Conservation (phyloP, 1,140 invertebrate genomes). For the Aethina tumida region DNA sequence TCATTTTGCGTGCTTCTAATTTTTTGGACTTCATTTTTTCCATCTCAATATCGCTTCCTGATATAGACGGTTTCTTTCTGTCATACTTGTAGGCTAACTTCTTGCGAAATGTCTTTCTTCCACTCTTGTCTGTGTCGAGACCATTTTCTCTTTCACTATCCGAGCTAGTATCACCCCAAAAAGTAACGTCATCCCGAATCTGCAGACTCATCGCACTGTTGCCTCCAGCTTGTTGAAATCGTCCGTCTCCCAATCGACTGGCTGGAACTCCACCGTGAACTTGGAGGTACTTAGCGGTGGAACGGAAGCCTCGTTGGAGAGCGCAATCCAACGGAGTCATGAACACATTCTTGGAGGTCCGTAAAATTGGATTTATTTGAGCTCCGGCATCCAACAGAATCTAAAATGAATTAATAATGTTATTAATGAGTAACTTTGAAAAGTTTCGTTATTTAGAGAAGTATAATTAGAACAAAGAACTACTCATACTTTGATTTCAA, state of each 20-base stretch:
- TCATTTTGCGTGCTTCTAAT: slow-evolving; percentile 8
- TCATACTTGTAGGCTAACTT: slow-evolving; percentile 22
- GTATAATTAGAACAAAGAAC: no score
- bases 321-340: slow-evolving; percentile 89
- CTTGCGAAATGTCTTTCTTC: slow-evolving; percentile 17
- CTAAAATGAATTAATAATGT: no score
- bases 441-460: no score
- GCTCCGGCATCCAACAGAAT: slow-evolving; percentile 71
- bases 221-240: slow-evolving; percentile 6
- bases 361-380: slow-evolving; percentile 71
- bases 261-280: slow-evolving; percentile 79
- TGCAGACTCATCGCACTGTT: slow-evolving; percentile 22
- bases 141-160: slow-evolving; percentile 27
- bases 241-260: slow-evolving; percentile 43
- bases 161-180: slow-evolving; percentile 26
- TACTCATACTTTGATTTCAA: no score
- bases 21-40: slow-evolving; percentile 8
- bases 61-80: slow-evolving; percentile 17
- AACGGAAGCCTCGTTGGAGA: slow-evolving; percentile 69
- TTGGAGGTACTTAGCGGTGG: slow-evolving; percentile 87
- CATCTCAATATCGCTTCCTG: slow-evolving; percentile 19
- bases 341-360: slow-evolving; percentile 68
- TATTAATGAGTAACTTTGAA: no score
- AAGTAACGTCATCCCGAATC: slow-evolving; percentile 28
- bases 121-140: slow-evolving; percentile 11